A percentile compares a stretch with the other conserved stretches of the same genome.
Evolutionary conservation across 2,888 invertebrate genomes (phyloP).

Genomic region (Chydorus sphaericus): DNA sequence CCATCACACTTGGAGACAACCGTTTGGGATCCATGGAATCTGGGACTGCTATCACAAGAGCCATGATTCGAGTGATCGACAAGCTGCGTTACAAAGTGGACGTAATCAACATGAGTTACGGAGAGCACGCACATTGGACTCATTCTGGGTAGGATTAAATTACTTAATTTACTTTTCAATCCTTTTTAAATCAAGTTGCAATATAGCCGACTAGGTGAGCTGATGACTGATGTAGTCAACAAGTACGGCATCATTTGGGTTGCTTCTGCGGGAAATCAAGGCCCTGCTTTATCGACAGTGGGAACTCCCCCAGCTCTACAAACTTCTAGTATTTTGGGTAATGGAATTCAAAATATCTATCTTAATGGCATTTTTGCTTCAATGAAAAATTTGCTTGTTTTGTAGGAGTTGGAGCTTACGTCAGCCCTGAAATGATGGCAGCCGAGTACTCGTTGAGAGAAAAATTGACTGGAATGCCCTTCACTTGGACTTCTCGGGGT

Average conservation of each 20-base stretch:
- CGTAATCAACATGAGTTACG: conserved; percentile 96
- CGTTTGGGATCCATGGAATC: conserved; percentile 93
- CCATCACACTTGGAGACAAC: conserved; percentile 84
- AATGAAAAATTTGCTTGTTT: conserved; percentile 8
- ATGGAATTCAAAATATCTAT: conserved; percentile 17
- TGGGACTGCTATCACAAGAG: conserved; percentile 77
- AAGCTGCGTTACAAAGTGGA: conserved; percentile 39
- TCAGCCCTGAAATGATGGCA: conserved; percentile 93
- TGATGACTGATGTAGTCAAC: conserved; percentile 75
- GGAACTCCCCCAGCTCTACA: conserved; percentile 54
- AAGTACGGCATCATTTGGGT: conserved; percentile 87
- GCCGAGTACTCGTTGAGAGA: conserved; percentile 84
- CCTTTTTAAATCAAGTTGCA: too few species aligned
- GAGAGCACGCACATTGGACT: conserved; percentile 85
- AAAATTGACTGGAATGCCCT: conserved; percentile 68
- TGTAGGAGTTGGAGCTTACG: conserved; percentile 82
- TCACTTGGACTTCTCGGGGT: conserved; percentile 76
- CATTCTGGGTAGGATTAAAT: conserved; percentile 54
- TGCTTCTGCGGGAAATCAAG: conserved; percentile 87
- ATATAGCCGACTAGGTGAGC: conserved; percentile 62
- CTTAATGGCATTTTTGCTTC: conserved; percentile 11
- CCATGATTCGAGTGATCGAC: conserved; percentile 71
- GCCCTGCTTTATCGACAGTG: conserved; percentile 81
- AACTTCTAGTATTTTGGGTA: conserved; percentile 68
- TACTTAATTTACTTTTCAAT: neutral